Evolutionary conservation across 2,797 vertebrate genomes (phyloP).

Genomic region (Neopelma chrysocephalum): DNA sequence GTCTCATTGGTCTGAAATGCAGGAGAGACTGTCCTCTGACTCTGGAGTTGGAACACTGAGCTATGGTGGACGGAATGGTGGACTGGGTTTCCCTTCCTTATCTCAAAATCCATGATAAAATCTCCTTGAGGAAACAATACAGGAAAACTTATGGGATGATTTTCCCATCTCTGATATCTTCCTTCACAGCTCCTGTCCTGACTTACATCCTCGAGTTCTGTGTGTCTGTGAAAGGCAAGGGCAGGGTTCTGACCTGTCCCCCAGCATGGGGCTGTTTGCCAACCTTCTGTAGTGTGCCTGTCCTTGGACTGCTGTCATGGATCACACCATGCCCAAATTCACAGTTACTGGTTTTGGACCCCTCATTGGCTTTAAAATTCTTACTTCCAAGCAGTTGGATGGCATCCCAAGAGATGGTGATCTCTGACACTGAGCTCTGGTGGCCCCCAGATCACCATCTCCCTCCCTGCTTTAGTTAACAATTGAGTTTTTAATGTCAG

Average conservation of each 20-base stretch:
- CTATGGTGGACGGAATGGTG: not conserved
- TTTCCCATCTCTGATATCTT: not conserved
- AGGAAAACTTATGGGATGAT: not conserved
- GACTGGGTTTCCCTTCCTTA: not conserved
- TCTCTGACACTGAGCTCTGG: not conserved
- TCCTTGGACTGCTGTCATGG: not conserved
- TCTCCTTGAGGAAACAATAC: not conserved
- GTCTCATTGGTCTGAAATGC: not conserved
- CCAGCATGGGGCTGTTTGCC: not conserved
- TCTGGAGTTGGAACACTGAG: not conserved
- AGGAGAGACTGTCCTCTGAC: not conserved
- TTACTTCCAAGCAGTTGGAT: not conserved
- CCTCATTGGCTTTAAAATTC: not conserved
- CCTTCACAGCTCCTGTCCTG: not conserved
- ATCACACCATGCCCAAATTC: not conserved
- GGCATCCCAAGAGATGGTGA: not conserved
- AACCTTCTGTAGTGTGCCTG: not conserved
- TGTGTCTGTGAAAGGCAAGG: not conserved
- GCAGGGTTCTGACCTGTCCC: not conserved
- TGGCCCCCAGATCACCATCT: not conserved
- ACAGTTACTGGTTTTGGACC: not conserved
- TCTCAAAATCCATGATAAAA: not conserved
- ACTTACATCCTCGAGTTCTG: not conserved
- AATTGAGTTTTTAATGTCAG: rapidly evolving
- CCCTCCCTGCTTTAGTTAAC: not conserved